Base-by-base conservation (phyloP, 1,140 invertebrate species). In the Protaetia brevitarsis region DNA sequence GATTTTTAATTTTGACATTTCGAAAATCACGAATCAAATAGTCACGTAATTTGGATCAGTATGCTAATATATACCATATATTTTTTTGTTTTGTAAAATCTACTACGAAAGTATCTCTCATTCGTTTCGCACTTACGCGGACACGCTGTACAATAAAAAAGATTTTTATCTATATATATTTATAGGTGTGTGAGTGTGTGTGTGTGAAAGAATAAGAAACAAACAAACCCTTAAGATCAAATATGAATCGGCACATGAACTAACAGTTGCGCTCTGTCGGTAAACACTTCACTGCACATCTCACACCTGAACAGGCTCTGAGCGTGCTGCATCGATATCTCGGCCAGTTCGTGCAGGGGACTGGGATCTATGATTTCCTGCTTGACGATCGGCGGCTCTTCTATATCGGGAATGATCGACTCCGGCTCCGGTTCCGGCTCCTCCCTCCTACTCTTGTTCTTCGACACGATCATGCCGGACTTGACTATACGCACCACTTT, bases 201-300 rank as follows among this genome's bases (percentile, higher is more conserved):
- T n/a, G n/a, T n/a, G n/a, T n/a, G n/a, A 34, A 34, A 34, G 31
- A 34, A 11, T 1, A 34, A 34, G 13, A 2, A 34, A 41, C n/a
- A 2, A 41, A 41, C 41, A 19, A 51, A 51, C 41, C 29, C 16
- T 71, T 76, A 73, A 64, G 68, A 84, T 88, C 87, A 91, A 81
- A 92, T 92, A 77, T 93, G 90, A 73, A 92, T 86, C 13, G 89
- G 88, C 65, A 93, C 89, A 77, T 92, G 91, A 2, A 88, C 82
- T 37, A 92, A 77, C 8, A 92, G 79, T 66, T 90, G 87, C 34
- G 87, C 85, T 36, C 89, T 84, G 67, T 88, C 86, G 1, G 84
- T 80, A 77, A 93, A 93, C 57, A 87, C 84, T 65, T 86, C 84
- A n/a, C 86, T 84, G 74, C 91, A 92, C 87, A 93, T 91, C 75